Evolutionary conservation across 1,140 invertebrate species (phyloP).

Genomic region (Drosophila melanica): DNA sequence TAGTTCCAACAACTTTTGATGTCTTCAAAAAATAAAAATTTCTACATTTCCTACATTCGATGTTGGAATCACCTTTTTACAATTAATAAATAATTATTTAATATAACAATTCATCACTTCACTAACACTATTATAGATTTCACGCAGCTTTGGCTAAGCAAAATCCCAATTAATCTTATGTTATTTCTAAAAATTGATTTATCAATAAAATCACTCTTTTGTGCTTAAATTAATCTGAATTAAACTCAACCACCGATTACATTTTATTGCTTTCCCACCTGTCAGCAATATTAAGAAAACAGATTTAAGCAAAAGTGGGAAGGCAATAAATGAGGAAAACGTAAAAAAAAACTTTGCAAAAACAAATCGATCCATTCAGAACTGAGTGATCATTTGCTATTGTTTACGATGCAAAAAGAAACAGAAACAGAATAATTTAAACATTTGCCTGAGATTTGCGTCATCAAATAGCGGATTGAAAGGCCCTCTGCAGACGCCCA

Average conservation of each 20-base stretch:
- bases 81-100: too few species aligned
- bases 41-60: too few species aligned
- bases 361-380: conserved; percentile 22
- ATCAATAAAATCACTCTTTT: not conserved
- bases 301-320: not conserved
- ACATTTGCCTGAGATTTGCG: conserved; percentile 27
- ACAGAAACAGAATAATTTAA: conserved; percentile 8
- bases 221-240: not conserved
- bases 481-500: conserved; percentile 13
- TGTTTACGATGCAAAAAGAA: conserved; percentile 3
- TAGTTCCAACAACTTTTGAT: too few species aligned
- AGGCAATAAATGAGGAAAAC: not conserved
- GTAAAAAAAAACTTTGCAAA: conserved; percentile 15
- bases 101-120: not conserved
- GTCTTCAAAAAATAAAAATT: too few species aligned
- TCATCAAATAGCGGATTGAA: conserved; percentile 6
- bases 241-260: conserved; percentile 12
- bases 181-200: not conserved
- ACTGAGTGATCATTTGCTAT: not conserved
- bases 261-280: not conserved
- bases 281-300: conserved; percentile 12
- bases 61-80: too few species aligned
- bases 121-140: not conserved
- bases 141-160: too few species aligned
- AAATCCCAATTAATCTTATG: too few species aligned